Percentiles rank a stretch among this genome's conserved stretches.
Conservation (phyloP, 2,797 vertebrate genomes). For the Falco naumanni region DNA sequence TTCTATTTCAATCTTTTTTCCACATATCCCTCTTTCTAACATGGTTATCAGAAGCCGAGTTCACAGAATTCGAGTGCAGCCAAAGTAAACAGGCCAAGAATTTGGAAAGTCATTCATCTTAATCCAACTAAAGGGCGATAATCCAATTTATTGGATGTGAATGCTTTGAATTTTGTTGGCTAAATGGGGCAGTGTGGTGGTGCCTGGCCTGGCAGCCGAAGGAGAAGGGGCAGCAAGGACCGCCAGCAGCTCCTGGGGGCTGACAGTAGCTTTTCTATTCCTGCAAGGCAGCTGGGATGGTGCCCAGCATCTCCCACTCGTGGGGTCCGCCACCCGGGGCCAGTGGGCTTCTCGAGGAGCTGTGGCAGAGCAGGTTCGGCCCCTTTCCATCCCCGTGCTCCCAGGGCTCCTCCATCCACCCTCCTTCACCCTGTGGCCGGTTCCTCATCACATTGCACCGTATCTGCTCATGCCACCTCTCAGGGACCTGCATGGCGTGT, state of each 20-base stretch:
- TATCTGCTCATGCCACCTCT: too few relatives aligned
- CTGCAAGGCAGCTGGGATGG: neutral
- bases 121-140: constrained; percentile 63
- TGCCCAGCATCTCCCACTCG: neutral
- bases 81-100: constrained; percentile 67
- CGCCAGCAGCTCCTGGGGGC: neutral
- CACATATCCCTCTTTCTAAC: constrained; percentile 11
- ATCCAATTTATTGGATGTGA: constrained; percentile 68
- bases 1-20: constrained; percentile 53
- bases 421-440: rapidly evolving
- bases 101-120: constrained; percentile 70
- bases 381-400: neutral
- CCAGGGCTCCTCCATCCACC: neutral
- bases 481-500: rapidly evolving
- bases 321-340: neutral
- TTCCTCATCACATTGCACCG: neutral
- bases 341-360: neutral
- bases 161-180: constrained; percentile 54
- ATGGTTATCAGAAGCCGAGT: constrained; percentile 55
- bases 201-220: neutral
- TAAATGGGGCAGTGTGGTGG: neutral
- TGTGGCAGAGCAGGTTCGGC: rapidly evolving
- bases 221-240: neutral
- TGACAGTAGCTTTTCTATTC: neutral
- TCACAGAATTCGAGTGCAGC: constrained; percentile 51